A percentile compares a stretch with the other conserved stretches of the same genome.
Evolutionary conservation across 2,113 vertebrate species (phyloP).

Genomic region (Sinocyclocheilus anshuiensis): DNA sequence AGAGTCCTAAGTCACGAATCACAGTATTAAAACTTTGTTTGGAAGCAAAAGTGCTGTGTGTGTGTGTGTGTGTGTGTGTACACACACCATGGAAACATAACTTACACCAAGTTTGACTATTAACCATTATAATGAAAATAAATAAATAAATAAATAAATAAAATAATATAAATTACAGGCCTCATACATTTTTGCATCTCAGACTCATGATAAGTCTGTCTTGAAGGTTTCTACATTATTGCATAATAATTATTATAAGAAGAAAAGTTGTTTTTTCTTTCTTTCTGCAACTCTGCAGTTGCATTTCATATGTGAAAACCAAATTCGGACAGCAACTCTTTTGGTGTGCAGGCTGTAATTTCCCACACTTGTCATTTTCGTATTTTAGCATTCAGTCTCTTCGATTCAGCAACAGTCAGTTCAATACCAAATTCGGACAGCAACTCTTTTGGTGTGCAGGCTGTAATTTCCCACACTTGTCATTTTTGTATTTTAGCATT

Average conservation of each 20-base stretch:
- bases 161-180: too few relatives aligned
- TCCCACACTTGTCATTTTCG: constrained; percentile 8
- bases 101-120: too few relatives aligned
- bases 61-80: too few relatives aligned
- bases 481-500: neutral
- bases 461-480: neutral
- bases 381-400: neutral
- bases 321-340: neutral
- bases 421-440: neutral
- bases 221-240: neutral
- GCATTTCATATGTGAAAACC: neutral
- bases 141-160: too few relatives aligned
- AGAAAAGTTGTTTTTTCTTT: neutral
- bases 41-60: neutral
- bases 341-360: neutral
- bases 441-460: neutral
- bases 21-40: neutral
- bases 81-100: too few relatives aligned
- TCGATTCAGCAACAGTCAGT: neutral
- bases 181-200: neutral
- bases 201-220: neutral
- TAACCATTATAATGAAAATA: too few relatives aligned
- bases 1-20: neutral
- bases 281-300: neutral
- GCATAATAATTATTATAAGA: neutral